Conservation (phyloP, 2,888 invertebrate species). For the Argyresthia albistria region DNA sequence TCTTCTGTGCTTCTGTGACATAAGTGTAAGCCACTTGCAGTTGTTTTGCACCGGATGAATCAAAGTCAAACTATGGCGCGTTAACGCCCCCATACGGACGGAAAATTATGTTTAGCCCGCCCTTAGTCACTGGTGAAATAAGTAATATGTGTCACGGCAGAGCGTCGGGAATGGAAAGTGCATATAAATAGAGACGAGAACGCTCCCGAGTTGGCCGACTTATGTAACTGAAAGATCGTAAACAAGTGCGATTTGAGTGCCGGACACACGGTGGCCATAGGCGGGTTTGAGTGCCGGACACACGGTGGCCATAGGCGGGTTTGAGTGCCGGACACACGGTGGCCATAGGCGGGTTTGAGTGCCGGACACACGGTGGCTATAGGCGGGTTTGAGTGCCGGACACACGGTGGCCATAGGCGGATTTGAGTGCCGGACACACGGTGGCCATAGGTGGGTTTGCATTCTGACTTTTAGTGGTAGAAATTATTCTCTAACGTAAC, state of each 20-base stretch:
- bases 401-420: too few relatives aligned
- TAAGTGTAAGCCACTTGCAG: too few relatives aligned
- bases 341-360: conserved; percentile 23
- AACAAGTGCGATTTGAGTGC: conserved; percentile 37
- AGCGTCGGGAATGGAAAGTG: conserved; percentile 47
- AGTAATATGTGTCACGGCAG: conserved; percentile 38
- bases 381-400: conserved; percentile 24
- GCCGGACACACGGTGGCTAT: too few relatives aligned
- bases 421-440: conserved; percentile 27
- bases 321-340: too few relatives aligned
- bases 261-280: conserved; percentile 27
- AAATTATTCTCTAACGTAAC: not conserved
- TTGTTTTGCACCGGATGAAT: not conserved
- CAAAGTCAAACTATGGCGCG: not conserved
- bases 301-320: conserved; percentile 26
- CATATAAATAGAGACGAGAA: conserved; percentile 52
- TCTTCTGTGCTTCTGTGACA: too few relatives aligned
- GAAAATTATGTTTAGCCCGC: conserved; percentile 39
- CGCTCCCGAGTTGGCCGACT: conserved; percentile 39
- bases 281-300: too few relatives aligned
- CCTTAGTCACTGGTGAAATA: conserved; percentile 45
- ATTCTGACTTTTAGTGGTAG: conserved; percentile 19
- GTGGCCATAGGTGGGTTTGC: conserved; percentile 24
- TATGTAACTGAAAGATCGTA: conserved; percentile 55
- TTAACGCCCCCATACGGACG: conserved; percentile 10